These are phyloP conservation scores for Uropsilus gracilis DNA, from an alignment of 2,113 vertebrate genomes.

Conservation along the genomic window DNA sequence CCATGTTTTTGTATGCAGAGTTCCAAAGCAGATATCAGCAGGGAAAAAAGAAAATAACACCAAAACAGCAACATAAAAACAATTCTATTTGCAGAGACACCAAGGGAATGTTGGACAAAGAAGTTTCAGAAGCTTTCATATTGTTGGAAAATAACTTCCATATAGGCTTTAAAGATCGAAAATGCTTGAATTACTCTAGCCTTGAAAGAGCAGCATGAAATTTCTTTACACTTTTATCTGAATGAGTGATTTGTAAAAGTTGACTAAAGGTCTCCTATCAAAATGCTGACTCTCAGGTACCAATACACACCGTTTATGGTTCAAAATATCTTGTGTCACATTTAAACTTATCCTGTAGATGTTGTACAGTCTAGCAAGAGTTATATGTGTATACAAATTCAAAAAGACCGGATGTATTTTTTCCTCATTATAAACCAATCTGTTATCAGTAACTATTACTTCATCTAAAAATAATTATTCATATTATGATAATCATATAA, in stretches of 20 bases:
- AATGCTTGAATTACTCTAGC: background rate
- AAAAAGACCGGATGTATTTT: background rate
- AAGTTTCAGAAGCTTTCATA: background rate
- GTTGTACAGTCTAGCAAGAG: background rate
- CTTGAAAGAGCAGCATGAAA: background rate
- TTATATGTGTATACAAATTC: background rate
- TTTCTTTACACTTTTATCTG: background rate
- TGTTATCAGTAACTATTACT: background rate
- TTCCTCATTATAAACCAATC: background rate
- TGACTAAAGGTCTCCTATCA: background rate
- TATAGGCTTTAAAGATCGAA: background rate
- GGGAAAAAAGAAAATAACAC: constrained; percentile 36
- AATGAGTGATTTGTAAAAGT: background rate
- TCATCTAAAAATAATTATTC: background rate
- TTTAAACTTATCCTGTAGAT: background rate
- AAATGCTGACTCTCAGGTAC: background rate
- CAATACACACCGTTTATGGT: background rate
- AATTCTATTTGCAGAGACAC: background rate
- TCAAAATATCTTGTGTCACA: background rate
- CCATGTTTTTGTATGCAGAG: background rate
- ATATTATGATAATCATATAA: background rate
- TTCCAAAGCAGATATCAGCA: constrained; percentile 40
- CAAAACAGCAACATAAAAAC: background rate
- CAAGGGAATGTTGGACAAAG: background rate
- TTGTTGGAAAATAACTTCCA: background rate